phyloP scores from a whole-genome alignment of 2,797 vertebrate species.

The Anolis apletophallus region DNA sequence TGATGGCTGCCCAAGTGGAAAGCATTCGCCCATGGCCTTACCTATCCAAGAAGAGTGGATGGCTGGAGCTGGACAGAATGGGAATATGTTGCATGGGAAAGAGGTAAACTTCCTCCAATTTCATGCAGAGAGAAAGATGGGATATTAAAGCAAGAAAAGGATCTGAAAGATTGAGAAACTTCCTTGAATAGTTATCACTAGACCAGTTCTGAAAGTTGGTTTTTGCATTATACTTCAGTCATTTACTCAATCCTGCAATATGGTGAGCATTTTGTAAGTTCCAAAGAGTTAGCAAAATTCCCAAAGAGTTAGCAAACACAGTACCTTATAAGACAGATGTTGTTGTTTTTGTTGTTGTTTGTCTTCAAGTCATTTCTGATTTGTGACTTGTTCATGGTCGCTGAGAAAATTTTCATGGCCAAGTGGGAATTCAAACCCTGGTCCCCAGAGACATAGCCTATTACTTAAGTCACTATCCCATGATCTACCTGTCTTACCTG shows the following conservation, averaged over 20 bases:
- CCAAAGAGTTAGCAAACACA: constrained; percentile 40
- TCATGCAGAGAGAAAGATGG: too few species aligned
- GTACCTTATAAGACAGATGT: constrained; percentile 6
- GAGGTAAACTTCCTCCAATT: too few species aligned
- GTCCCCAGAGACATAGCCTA: too few species aligned
- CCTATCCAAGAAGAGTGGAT: not conserved
- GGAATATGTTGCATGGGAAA: not conserved
- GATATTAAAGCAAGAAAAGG: not conserved
- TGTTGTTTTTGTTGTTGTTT: too few species aligned
- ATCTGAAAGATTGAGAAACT: not conserved
- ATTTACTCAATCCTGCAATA: too few species aligned
- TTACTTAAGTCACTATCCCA: too few species aligned
- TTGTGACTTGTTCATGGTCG: too few species aligned
- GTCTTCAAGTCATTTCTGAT: too few species aligned
- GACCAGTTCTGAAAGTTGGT: not conserved
- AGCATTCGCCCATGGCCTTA: not conserved
- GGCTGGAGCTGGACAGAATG: not conserved
- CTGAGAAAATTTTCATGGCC: too few species aligned
- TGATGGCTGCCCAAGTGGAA: not conserved
- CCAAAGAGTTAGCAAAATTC: constrained; percentile 26
- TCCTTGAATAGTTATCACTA: not conserved
- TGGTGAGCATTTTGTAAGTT: not conserved
- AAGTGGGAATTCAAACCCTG: too few species aligned
- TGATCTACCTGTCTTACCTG: constrained; percentile 70
- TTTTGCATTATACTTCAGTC: not conserved